Percentiles rank a stretch among this genome's conserved stretches.
phyloP scores from a whole-genome alignment of 2,888 invertebrate species.

The Spodoptera littoralis region DNA sequence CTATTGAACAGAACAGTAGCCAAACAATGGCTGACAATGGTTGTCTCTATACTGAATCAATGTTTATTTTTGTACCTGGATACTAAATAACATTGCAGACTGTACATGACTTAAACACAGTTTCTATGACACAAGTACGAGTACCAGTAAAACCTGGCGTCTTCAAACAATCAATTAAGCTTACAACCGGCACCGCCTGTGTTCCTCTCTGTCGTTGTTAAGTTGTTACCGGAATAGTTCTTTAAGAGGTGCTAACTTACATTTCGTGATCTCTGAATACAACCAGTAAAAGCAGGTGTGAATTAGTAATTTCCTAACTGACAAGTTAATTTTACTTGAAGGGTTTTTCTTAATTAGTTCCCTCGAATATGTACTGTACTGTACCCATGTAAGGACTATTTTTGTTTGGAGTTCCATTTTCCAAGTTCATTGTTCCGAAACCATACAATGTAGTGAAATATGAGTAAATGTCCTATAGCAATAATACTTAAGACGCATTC shows the following conservation, averaged over 20 bases:
- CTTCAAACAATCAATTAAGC: constrained; percentile 33
- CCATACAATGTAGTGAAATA: neutral
- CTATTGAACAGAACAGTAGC: too few species aligned
- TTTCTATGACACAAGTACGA: neutral
- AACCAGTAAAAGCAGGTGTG: constrained; percentile 74
- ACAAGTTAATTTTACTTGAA: constrained; percentile 66
- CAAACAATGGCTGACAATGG: too few species aligned
- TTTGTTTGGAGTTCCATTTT: constrained; percentile 10
- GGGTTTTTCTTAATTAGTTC: constrained; percentile 46
- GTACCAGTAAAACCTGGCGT: constrained; percentile 1
- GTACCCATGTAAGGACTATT: neutral
- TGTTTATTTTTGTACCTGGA: too few species aligned
- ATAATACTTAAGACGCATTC: too few species aligned
- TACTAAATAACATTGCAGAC: too few species aligned
- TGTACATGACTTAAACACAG: too few species aligned
- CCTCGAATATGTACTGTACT: constrained; percentile 11
- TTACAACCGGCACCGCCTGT: constrained; percentile 29
- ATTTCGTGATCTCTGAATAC: constrained; percentile 81
- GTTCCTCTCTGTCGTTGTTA: constrained; percentile 36
- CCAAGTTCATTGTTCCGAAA: neutral
- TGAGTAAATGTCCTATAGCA: neutral
- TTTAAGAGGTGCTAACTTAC: constrained; percentile 80
- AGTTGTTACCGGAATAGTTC: constrained; percentile 63
- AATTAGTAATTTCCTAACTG: constrained; percentile 77
- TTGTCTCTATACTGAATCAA: too few species aligned